These are phyloP conservation scores for Muscicapa comitata DNA, from an alignment of 2,797 vertebrate genomes.

Conservation along the genomic window DNA sequence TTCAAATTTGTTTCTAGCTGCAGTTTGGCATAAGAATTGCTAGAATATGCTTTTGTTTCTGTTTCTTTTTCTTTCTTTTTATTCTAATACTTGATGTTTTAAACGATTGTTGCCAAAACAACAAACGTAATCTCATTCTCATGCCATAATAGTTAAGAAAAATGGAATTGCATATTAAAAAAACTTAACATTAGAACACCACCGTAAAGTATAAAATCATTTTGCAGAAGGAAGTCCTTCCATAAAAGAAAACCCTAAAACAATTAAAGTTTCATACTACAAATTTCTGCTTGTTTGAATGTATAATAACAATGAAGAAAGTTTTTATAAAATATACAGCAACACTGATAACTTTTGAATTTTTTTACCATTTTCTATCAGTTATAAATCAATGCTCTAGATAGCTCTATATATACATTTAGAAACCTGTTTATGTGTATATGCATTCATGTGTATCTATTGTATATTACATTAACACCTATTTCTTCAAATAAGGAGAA, in stretches of 20 bases:
- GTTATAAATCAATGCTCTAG: background rate
- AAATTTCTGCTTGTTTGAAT: background rate
- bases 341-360: background rate
- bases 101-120: background rate
- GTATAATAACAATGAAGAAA: background rate
- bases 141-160: background rate
- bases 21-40: slow-evolving; percentile 14
- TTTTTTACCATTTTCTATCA: background rate
- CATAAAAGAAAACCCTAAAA: background rate
- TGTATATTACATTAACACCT: background rate
- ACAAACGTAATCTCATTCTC: background rate
- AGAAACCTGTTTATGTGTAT: background rate
- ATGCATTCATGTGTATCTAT: background rate
- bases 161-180: background rate
- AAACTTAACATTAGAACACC: background rate
- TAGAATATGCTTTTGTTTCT: background rate
- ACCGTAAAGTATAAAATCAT: background rate
- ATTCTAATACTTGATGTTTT: background rate
- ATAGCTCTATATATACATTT: background rate
- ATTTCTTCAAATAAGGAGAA: background rate
- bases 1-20: background rate
- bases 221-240: background rate
- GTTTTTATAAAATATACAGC: background rate
- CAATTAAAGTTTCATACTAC: background rate
- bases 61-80: background rate